Percentiles rank a stretch among this genome's conserved stretches.
Evolutionary conservation across 2,113 vertebrate species (phyloP).

Genomic region (Eolophus roseicapilla): DNA sequence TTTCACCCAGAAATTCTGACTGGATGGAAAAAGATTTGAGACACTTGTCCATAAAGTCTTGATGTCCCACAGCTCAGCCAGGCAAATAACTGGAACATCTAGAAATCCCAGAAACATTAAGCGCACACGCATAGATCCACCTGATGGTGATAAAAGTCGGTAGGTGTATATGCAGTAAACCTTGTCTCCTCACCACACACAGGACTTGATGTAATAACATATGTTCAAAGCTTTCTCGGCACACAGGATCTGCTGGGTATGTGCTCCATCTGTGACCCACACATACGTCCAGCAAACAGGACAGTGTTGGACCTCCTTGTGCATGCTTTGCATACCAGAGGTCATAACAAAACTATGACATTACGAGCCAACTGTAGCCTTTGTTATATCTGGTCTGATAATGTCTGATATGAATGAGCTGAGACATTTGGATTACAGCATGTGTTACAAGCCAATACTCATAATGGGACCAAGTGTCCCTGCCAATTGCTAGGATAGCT

Average conservation of each 20-base stretch:
- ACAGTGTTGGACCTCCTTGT: neutral
- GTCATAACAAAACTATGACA: neutral
- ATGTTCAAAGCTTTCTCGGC: neutral
- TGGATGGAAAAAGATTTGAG: neutral
- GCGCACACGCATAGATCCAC: neutral
- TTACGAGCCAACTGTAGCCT: neutral
- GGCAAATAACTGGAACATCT: neutral
- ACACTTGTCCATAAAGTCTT: neutral
- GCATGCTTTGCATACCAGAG: neutral
- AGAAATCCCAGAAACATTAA: neutral
- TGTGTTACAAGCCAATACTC: neutral
- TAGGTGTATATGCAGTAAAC: accelerated
- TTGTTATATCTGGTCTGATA: neutral
- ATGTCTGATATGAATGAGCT: neutral
- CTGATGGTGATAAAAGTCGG: neutral
- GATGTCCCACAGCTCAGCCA: neutral
- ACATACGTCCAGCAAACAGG: neutral
- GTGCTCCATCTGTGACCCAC: neutral
- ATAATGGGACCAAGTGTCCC: accelerated
- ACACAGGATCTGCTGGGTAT: neutral
- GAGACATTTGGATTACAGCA: neutral
- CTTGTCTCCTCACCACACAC: neutral
- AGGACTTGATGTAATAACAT: neutral
- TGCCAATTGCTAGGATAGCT: neutral
- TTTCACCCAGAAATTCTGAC: neutral